Conservation (phyloP, 2,888 invertebrate genomes). For the Ichneumon xanthorius region DNA sequence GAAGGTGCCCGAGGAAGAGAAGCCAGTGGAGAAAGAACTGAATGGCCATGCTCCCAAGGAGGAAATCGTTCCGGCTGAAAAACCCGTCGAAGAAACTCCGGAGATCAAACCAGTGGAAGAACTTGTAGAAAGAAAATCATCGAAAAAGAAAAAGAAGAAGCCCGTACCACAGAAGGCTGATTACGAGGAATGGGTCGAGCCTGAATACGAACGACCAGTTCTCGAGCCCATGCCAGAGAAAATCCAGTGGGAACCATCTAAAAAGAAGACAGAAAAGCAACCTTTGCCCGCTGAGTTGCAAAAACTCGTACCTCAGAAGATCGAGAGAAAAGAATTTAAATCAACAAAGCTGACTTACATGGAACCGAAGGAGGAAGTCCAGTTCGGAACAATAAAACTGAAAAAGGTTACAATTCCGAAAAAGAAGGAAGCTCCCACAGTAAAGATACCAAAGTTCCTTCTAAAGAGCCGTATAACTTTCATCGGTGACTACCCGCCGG, state of each 20-base stretch:
- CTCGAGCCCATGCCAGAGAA: constrained; percentile 84
- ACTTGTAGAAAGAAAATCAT: constrained; percentile 70
- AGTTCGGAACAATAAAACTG: constrained; percentile 89
- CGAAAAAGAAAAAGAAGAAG: constrained; percentile 73
- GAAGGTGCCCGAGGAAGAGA: constrained; percentile 79
- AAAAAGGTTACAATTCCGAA: constrained; percentile 87
- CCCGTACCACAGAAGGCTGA: constrained; percentile 73
- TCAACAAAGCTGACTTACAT: constrained; percentile 88
- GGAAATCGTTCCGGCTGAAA: constrained; percentile 60
- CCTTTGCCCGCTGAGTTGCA: constrained; percentile 70
- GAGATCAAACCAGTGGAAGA: constrained; percentile 69
- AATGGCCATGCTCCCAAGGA: constrained; percentile 67
- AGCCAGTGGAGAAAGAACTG: constrained; percentile 71
- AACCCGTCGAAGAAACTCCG: constrained; percentile 51
- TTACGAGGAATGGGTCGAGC: constrained; percentile 81
- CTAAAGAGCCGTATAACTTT: constrained; percentile 90
- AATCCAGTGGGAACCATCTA: constrained; percentile 80
- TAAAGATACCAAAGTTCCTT: constrained; percentile 88
- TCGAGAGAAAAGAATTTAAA: constrained; percentile 88
- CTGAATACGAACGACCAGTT: constrained; percentile 82
- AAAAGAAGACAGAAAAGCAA: constrained; percentile 77
- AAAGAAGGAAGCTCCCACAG: constrained; percentile 84
- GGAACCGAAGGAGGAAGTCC: constrained; percentile 87
- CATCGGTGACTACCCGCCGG: constrained; percentile 88
- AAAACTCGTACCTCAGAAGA: constrained; percentile 85